A percentile compares a stretch with the other conserved stretches of the same genome.
Conservation (phyloP, 2,888 invertebrate genomes). For the Orthonevra nobilis region DNA sequence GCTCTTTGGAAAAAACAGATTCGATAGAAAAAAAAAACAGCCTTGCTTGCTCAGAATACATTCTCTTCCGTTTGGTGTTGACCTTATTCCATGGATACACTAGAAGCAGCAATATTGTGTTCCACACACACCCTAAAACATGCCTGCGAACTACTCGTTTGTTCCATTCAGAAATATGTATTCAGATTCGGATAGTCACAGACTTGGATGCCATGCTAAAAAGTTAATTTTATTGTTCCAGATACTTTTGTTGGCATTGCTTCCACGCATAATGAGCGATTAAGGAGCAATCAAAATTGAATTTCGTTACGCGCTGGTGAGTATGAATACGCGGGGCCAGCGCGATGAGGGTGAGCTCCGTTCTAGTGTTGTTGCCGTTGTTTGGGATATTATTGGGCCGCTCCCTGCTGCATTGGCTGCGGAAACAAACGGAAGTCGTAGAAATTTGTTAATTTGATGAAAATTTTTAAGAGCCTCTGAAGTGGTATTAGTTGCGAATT, state of each 20-base stretch:
- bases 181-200: constrained; percentile 1
- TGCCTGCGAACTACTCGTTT: constrained; percentile 10
- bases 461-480: too few relatives aligned
- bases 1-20: too few relatives aligned
- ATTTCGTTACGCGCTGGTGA: constrained; percentile 52
- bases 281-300: constrained; percentile 63
- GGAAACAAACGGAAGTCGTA: too few relatives aligned
- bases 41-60: background rate
- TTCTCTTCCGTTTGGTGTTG: constrained; percentile 45
- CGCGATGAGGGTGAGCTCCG: background rate
- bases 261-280: constrained; percentile 61
- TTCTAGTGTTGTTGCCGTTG: too few relatives aligned
- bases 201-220: constrained; percentile 16
- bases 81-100: constrained; percentile 46
- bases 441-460: too few relatives aligned
- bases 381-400: too few relatives aligned
- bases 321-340: constrained; percentile 1
- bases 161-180: constrained; percentile 16
- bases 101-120: constrained; percentile 1
- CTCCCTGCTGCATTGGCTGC: too few relatives aligned
- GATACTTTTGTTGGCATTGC: constrained; percentile 35
- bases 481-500: too few relatives aligned
- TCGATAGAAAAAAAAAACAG: too few relatives aligned
- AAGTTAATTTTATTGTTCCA: constrained; percentile 47
- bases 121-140: constrained; percentile 34